Percentiles rank a stretch among this genome's conserved stretches.
Conservation (phyloP, 1,140 invertebrate genomes). For the Drosophila murphyi region DNA sequence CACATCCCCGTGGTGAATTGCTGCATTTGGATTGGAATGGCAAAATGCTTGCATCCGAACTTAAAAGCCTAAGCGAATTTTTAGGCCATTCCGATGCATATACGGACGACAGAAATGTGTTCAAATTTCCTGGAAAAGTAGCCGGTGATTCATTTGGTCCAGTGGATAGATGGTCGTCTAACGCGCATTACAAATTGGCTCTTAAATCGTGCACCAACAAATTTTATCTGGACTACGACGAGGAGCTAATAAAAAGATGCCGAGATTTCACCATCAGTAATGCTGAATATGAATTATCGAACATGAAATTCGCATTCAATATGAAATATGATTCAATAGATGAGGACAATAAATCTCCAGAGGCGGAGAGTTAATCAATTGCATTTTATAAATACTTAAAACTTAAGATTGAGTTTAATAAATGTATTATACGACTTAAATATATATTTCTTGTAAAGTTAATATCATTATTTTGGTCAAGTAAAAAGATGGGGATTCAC, state of each 20-base stretch:
- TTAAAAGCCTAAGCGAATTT: constrained; percentile 4
- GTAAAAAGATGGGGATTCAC: too few species aligned
- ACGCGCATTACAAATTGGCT: constrained; percentile 13
- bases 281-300: not conserved
- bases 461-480: too few species aligned
- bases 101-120: not conserved
- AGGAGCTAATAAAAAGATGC: constrained; percentile 14
- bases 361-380: not conserved
- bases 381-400: not conserved
- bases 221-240: constrained; percentile 8
- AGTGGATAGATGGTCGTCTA: constrained; percentile 4
- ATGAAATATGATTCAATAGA: constrained; percentile 20
- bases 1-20: not conserved
- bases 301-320: constrained; percentile 18
- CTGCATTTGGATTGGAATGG: constrained; percentile 15
- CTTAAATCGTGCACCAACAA: constrained; percentile 15
- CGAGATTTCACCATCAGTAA: constrained; percentile 6
- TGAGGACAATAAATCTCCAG: not conserved
- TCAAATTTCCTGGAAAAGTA: constrained; percentile 4
- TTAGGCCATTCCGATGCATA: not conserved
- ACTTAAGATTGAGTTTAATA: too few species aligned
- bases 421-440: not conserved
- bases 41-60: not conserved
- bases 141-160: constrained; percentile 4
- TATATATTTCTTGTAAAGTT: too few species aligned